These are phyloP conservation scores for Triplophysa siluroides DNA, from an alignment of 2,113 vertebrate species.

Conservation along the genomic window DNA sequence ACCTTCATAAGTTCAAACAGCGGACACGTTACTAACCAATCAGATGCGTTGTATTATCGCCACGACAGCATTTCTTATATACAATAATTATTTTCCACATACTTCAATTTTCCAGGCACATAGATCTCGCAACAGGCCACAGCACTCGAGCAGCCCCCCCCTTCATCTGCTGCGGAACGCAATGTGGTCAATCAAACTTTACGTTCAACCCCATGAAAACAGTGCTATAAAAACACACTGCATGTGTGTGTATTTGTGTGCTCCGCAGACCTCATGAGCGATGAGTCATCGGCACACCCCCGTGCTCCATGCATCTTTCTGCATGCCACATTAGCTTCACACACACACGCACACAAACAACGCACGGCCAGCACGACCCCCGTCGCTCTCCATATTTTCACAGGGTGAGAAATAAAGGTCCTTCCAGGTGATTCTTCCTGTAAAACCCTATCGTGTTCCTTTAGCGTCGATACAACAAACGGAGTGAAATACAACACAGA, in stretches of 20 bases:
- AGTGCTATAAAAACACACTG: constrained; percentile 25
- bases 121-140: not conserved
- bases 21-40: not conserved
- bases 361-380: constrained; percentile 22
- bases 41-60: not conserved
- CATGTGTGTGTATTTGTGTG: constrained; percentile 29
- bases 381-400: constrained; percentile 32
- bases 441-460: constrained; percentile 36
- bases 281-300: constrained; percentile 45
- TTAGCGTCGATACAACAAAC: constrained; percentile 31
- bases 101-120: not conserved
- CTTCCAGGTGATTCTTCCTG: constrained; percentile 22
- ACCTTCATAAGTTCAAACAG: not conserved
- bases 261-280: constrained; percentile 38
- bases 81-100: not conserved
- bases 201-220: not conserved
- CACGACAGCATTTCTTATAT: not conserved
- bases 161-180: not conserved
- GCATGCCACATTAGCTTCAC: constrained; percentile 44
- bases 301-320: constrained; percentile 39
- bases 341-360: constrained; percentile 36
- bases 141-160: not conserved
- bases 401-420: constrained; percentile 27
- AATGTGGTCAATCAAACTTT: constrained; percentile 26
- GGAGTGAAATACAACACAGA: not conserved